Evolutionary conservation across 2,113 vertebrate genomes (phyloP).

Genomic region (Rhinolophus ferrumequinum): DNA sequence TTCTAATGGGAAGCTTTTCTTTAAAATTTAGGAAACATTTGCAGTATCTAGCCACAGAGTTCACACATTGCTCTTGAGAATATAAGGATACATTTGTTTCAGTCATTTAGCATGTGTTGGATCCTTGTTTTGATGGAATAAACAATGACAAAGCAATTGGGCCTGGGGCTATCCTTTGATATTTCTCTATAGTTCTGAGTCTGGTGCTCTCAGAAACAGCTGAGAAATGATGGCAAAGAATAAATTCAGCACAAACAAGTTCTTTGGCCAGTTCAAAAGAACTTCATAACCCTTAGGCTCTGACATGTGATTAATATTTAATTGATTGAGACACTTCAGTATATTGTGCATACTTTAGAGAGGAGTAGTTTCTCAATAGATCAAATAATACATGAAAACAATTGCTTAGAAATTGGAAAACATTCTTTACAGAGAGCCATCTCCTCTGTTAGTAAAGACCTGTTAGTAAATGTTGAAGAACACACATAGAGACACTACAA

Average conservation of each 20-base stretch:
- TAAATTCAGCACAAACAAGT: not conserved
- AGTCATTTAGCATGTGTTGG: not conserved
- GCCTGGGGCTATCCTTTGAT: not conserved
- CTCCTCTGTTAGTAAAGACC: not conserved
- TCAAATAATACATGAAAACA: not conserved
- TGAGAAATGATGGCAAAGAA: not conserved
- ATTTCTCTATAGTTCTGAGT: conserved; percentile 4
- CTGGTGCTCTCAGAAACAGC: not conserved
- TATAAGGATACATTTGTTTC: not conserved
- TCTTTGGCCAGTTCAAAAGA: conserved; percentile 1
- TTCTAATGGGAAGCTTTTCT: not conserved
- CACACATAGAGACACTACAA: not conserved
- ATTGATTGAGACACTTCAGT: not conserved
- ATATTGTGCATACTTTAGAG: not conserved
- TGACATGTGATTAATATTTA: conserved; percentile 31
- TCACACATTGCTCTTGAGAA: conserved; percentile 18
- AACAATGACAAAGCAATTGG: not conserved
- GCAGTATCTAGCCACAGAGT: not conserved
- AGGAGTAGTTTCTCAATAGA: not conserved
- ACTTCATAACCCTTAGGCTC: not conserved
- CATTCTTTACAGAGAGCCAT: not conserved
- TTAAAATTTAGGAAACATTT: not conserved
- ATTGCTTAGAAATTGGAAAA: not conserved
- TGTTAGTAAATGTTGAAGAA: not conserved
- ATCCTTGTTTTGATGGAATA: not conserved